phyloP scores from a whole-genome alignment of 2,797 vertebrate species.

The Mus caroli region DNA sequence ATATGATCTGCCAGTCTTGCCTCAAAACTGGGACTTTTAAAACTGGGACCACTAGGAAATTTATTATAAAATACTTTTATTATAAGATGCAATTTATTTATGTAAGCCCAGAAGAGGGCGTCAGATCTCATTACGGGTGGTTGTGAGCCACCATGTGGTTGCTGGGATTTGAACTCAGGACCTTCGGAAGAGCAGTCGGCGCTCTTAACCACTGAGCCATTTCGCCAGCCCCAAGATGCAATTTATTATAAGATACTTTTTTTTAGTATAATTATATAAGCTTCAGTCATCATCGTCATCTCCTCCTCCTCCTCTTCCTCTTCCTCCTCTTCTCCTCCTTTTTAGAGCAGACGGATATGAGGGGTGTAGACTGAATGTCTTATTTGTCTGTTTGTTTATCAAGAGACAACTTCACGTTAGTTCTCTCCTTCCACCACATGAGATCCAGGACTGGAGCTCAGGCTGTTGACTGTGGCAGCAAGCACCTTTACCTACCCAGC shows the following conservation, averaged over 20 bases:
- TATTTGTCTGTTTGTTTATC: background rate
- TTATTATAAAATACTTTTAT: constrained; percentile 86
- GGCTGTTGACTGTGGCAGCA: too few relatives aligned
- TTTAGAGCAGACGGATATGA: background rate
- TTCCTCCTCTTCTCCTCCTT: background rate
- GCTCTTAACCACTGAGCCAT: too few relatives aligned
- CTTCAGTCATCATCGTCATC: constrained; percentile 66
- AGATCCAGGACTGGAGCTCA: background rate
- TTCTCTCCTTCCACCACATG: background rate
- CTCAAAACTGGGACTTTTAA: constrained; percentile 86
- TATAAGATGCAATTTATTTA: constrained; percentile 82
- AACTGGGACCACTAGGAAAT: constrained; percentile 84
- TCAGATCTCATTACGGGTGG: too few relatives aligned
- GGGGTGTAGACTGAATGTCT: background rate
- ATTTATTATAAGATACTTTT: constrained; percentile 86
- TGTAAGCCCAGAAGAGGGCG: too few relatives aligned
- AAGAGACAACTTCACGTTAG: background rate
- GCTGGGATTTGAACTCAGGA: too few relatives aligned
- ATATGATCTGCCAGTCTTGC: constrained; percentile 82
- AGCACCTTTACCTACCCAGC: background rate
- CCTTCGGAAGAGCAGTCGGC: too few relatives aligned
- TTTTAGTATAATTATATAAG: constrained; percentile 87
- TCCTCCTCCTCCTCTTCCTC: background rate
- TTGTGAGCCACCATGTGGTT: too few relatives aligned
- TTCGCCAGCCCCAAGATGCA: too few relatives aligned